Evolutionary conservation across 2,888 invertebrate species (phyloP).

Genomic region (Drosophila acutilabella): DNA sequence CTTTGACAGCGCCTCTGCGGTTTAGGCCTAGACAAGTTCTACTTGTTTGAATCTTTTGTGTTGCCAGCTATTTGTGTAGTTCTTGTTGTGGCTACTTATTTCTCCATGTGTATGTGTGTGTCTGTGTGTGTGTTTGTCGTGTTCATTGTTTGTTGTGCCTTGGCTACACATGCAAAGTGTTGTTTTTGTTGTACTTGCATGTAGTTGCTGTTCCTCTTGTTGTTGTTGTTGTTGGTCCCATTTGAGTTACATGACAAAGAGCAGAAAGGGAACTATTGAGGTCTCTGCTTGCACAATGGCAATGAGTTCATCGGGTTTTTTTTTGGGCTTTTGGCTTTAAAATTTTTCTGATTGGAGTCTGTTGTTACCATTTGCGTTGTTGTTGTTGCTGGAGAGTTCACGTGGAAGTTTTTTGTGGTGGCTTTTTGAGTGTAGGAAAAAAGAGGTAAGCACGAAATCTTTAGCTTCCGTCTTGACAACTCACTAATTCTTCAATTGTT

Average conservation of each 20-base stretch:
- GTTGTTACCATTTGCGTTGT: constrained; percentile 14
- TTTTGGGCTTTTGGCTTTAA: constrained; percentile 24
- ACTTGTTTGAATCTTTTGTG: constrained; percentile 65
- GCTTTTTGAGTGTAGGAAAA: constrained; percentile 5
- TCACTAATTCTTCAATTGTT: constrained; percentile 60
- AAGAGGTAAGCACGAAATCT: constrained; percentile 35
- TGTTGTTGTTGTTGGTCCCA: constrained; percentile 49
- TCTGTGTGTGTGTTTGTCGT: constrained; percentile 33
- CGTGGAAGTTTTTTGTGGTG: constrained; percentile 34
- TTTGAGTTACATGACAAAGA: constrained; percentile 74
- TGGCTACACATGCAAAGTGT: constrained; percentile 74
- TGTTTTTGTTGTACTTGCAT: constrained; percentile 61
- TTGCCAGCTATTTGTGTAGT: constrained; percentile 52
- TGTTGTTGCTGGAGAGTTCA: constrained; percentile 28
- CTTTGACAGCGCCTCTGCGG: constrained; percentile 46
- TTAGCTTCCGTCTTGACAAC: constrained; percentile 57
- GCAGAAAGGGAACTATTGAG: constrained; percentile 49
- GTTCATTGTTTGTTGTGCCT: constrained; percentile 57
- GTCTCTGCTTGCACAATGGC: constrained; percentile 61
- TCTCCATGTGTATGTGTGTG: constrained; percentile 12
- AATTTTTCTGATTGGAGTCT: constrained; percentile 44
- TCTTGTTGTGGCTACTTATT: constrained; percentile 49
- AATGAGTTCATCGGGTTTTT: constrained; percentile 64
- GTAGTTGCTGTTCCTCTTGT: constrained; percentile 38
- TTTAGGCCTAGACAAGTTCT: constrained; percentile 75